Evolutionary conservation across 2,888 invertebrate species (phyloP).

Genomic region (Oasisia sp.): DNA sequence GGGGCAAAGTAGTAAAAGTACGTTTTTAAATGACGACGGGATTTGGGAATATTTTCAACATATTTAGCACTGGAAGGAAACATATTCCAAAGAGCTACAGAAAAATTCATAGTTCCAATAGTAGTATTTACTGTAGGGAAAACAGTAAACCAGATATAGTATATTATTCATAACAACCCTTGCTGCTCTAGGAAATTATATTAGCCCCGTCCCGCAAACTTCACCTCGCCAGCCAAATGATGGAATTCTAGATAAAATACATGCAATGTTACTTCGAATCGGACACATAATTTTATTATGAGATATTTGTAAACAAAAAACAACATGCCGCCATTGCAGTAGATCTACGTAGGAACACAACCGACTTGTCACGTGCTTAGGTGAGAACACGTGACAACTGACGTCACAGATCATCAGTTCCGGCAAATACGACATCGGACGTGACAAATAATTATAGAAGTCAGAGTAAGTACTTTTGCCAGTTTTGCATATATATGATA

Average conservation of each 20-base stretch:
- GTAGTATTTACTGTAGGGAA: too few relatives aligned
- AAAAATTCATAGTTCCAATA: too few relatives aligned
- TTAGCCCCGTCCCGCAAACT: too few relatives aligned
- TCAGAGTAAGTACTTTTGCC: not conserved
- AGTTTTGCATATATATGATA: not conserved
- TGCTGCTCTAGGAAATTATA: too few relatives aligned
- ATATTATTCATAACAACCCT: too few relatives aligned
- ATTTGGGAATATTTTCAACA: too few relatives aligned
- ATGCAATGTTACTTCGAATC: not conserved
- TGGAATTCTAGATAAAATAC: not conserved
- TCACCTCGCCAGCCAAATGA: not conserved
- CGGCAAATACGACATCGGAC: not conserved
- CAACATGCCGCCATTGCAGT: not conserved
- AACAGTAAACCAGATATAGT: too few relatives aligned
- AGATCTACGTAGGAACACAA: not conserved
- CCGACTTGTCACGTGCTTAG: not conserved
- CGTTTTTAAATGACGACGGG: too few relatives aligned
- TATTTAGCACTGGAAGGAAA: too few relatives aligned
- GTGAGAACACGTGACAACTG: not conserved
- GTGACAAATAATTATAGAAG: not conserved
- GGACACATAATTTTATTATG: not conserved
- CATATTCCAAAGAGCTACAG: too few relatives aligned
- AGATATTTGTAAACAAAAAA: not conserved
- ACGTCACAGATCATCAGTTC: not conserved
- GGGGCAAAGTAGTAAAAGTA: too few relatives aligned